These are phyloP conservation scores for Corythornis madagascariensis DNA, from an alignment of 2,113 vertebrate species.

Conservation along the genomic window DNA sequence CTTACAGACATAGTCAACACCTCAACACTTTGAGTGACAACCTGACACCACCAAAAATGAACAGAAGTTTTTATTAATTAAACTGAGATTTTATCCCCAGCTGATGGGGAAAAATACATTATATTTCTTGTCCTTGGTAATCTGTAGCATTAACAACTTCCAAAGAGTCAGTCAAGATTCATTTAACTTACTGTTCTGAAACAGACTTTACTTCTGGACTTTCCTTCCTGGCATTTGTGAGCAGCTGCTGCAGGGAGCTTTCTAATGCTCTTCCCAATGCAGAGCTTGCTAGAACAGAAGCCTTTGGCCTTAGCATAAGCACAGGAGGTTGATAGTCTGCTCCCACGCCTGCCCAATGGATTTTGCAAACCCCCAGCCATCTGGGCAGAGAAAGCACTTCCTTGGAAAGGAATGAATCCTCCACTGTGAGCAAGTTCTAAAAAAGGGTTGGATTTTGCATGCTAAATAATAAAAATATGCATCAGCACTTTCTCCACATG, in stretches of 20 bases:
- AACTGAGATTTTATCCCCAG: not conserved
- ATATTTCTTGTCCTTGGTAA: not conserved
- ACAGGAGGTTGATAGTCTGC: not conserved
- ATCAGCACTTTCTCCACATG: not conserved
- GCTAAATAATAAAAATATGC: not conserved
- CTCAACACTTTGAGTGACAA: not conserved
- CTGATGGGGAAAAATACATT: not conserved
- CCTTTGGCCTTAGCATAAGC: not conserved
- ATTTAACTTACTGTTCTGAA: not conserved
- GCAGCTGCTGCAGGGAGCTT: conserved; percentile 13
- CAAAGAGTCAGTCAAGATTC: not conserved
- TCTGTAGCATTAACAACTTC: not conserved
- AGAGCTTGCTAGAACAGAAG: not conserved
- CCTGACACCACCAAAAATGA: not conserved
- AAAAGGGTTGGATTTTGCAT: not conserved
- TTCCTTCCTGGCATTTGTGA: not conserved
- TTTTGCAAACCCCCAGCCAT: not conserved
- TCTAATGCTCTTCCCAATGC: not conserved
- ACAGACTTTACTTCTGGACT: not conserved
- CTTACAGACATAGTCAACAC: not conserved
- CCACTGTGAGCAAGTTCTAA: not conserved
- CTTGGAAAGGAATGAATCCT: not conserved
- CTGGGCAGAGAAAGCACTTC: not conserved
- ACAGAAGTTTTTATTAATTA: not conserved
- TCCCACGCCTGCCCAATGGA: not conserved